A percentile compares a stretch with the other conserved stretches of the same genome.
phyloP scores from a whole-genome alignment of 2,888 invertebrate genomes.

The Drosophila villosipedis region DNA sequence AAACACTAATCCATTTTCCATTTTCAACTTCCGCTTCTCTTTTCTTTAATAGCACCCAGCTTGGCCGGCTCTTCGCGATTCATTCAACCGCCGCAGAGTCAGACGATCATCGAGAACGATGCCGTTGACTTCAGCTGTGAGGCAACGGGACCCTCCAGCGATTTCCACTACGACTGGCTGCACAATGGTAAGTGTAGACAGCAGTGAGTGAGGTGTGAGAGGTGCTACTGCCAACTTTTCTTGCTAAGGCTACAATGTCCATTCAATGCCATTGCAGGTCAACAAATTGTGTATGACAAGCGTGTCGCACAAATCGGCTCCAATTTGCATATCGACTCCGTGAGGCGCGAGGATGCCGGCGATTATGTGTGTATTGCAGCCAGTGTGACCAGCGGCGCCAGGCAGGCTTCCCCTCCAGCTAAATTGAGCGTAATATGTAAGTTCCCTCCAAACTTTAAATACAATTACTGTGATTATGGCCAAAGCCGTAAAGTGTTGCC shows the following conservation, averaged over 20 bases:
- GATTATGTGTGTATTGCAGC: conserved; percentile 85
- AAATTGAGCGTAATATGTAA: conserved; percentile 85
- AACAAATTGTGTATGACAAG: conserved; percentile 80
- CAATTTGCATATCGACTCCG: conserved; percentile 84
- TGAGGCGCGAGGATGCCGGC: conserved; percentile 82
- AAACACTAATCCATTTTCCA: conserved; percentile 14
- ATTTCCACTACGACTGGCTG: conserved; percentile 83
- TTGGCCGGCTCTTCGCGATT: conserved; percentile 78
- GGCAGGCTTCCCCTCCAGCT: conserved; percentile 85
- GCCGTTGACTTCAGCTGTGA: conserved; percentile 82
- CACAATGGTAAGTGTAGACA: conserved; percentile 81
- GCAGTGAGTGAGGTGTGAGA: neutral
- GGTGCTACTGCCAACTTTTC: neutral
- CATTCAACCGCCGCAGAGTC: conserved; percentile 83
- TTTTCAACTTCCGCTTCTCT: neutral
- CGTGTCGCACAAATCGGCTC: conserved; percentile 83
- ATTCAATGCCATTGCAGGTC: conserved; percentile 75
- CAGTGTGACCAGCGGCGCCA: conserved; percentile 84
- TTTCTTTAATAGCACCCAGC: conserved; percentile 45
- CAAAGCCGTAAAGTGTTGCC: conserved; percentile 4
- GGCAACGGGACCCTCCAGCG: conserved; percentile 71
- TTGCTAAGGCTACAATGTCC: conserved; percentile 16
- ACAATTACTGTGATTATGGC: neutral
- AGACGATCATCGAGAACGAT: conserved; percentile 84
- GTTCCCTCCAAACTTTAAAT: conserved; percentile 52